These are phyloP conservation scores for Hyla sarda DNA, from an alignment of 2,113 vertebrate species.

Conservation along the genomic window DNA sequence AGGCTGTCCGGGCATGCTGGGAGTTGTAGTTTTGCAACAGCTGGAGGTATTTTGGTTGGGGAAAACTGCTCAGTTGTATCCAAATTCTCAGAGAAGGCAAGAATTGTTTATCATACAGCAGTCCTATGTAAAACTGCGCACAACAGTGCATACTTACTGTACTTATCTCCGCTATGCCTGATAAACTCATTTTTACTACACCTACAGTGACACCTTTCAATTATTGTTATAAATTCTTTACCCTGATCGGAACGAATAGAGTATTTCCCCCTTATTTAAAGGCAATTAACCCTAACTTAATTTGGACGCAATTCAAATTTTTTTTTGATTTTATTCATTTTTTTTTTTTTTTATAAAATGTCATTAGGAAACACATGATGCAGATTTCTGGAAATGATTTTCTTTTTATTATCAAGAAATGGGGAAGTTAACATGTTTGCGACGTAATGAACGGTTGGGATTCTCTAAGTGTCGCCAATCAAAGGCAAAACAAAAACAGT, in stretches of 20 bases:
- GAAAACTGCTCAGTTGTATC: too few species aligned
- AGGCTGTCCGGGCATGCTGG: too few species aligned
- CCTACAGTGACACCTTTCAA: background rate
- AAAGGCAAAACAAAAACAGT: slow-evolving; percentile 12
- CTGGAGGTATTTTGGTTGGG: too few species aligned
- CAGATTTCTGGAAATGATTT: slow-evolving; percentile 1
- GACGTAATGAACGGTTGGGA: slow-evolving; percentile 26
- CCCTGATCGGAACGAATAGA: background rate
- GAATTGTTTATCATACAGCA: too few species aligned
- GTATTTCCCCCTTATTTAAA: background rate
- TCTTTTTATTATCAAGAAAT: background rate
- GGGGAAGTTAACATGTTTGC: slow-evolving; percentile 2
- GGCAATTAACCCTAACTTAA: background rate
- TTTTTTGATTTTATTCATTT: too few species aligned
- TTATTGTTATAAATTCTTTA: background rate
- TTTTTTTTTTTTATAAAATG: background rate
- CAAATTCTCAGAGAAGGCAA: too few species aligned
- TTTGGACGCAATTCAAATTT: background rate
- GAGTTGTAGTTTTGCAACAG: too few species aligned
- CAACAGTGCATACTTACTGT: too few species aligned
- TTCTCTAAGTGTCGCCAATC: slow-evolving; percentile 31
- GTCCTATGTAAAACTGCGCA: too few species aligned
- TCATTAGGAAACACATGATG: background rate
- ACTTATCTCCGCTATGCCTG: background rate
- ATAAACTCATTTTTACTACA: background rate